These are phyloP conservation scores for Phaetusa simplex DNA, from an alignment of 2,113 vertebrate species.

Conservation along the genomic window DNA sequence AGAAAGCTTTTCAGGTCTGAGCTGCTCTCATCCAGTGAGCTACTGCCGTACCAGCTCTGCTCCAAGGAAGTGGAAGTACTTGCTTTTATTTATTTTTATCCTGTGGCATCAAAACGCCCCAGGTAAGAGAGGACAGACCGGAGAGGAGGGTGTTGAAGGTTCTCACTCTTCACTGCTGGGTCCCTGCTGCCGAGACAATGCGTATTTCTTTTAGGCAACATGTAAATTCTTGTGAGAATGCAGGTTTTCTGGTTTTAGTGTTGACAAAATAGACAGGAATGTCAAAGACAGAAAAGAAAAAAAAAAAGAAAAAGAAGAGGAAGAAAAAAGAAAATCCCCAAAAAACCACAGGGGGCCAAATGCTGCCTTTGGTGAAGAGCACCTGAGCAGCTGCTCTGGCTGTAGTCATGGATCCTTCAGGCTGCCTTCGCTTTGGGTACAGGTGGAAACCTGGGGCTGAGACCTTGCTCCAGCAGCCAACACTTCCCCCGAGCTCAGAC, in stretches of 20 bases:
- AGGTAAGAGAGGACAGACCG: neutral
- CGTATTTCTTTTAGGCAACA: neutral
- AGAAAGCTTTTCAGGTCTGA: conserved; percentile 70
- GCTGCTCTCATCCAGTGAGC: conserved; percentile 69
- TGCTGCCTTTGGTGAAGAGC: neutral
- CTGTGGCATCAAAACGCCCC: neutral
- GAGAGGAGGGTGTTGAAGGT: neutral
- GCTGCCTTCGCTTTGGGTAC: neutral
- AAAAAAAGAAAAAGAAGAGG: neutral
- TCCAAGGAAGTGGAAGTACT: conserved; percentile 34
- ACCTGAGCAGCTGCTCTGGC: neutral
- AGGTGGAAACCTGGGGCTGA: neutral
- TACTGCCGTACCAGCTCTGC: conserved; percentile 39
- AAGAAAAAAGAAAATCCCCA: neutral
- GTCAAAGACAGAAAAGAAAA: neutral
- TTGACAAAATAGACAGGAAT: neutral
- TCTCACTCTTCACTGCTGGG: neutral
- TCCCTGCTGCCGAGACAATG: neutral
- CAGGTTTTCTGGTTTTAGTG: neutral
- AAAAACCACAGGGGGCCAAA: neutral
- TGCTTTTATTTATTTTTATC: conserved; percentile 63
- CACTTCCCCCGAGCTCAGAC: neutral
- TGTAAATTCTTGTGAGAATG: neutral
- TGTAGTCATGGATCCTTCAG: neutral
- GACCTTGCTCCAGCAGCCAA: neutral